These are phyloP conservation scores for Sebastes nivosus DNA, from an alignment of 2,797 vertebrate species.

Conservation along the genomic window DNA sequence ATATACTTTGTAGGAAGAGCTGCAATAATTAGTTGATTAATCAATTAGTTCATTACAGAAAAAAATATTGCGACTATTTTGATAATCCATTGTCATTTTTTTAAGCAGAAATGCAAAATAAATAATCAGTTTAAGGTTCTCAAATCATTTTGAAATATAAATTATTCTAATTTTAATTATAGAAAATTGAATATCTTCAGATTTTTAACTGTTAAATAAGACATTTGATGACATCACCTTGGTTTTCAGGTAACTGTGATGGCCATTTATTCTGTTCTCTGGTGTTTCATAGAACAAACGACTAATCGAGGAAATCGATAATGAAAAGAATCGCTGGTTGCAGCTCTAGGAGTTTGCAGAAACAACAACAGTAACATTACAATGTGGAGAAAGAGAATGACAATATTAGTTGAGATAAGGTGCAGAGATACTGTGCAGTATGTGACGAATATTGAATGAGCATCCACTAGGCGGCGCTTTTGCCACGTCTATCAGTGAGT, in stretches of 20 bases:
- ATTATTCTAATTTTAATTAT: no score
- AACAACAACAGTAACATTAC: background rate
- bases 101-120: background rate
- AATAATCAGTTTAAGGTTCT: background rate
- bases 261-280: background rate
- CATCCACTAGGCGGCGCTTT: slow-evolving; percentile 60
- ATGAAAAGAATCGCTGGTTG: background rate
- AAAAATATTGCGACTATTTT: background rate
- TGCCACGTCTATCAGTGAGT: background rate
- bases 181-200: background rate
- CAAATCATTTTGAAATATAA: background rate
- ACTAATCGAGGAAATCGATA: background rate
- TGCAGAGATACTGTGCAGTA: background rate
- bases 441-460: background rate
- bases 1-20: background rate
- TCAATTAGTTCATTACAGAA: background rate
- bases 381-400: background rate
- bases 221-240: no score
- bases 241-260: background rate
- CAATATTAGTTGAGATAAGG: background rate
- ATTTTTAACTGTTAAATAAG: no score
- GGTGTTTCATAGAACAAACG: background rate
- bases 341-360: background rate
- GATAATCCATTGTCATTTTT: background rate
- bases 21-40: background rate